Conservation (phyloP, 2,888 invertebrate species). For the Baronia brevicornis region DNA sequence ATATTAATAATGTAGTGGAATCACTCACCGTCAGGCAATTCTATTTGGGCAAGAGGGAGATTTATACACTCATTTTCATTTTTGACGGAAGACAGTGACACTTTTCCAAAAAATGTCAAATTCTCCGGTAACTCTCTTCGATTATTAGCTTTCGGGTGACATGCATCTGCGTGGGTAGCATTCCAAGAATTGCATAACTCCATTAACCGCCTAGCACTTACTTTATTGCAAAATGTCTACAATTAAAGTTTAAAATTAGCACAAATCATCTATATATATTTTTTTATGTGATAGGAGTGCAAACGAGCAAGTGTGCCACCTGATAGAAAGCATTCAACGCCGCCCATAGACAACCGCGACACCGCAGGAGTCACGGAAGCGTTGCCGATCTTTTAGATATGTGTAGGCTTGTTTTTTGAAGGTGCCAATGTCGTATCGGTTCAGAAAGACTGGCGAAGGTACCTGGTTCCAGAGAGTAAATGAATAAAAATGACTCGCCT, state of each 20-base stretch:
- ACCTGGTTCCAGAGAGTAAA: too few relatives aligned
- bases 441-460: too few relatives aligned
- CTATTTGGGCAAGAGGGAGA: constrained; percentile 48
- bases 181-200: constrained; percentile 62
- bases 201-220: constrained; percentile 51
- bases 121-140: constrained; percentile 41
- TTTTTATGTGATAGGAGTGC: too few relatives aligned
- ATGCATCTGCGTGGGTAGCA: constrained; percentile 46
- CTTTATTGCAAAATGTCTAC: constrained; percentile 46
- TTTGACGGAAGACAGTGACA: constrained; percentile 34
- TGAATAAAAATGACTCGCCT: too few relatives aligned
- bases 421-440: too few relatives aligned
- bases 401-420: too few relatives aligned
- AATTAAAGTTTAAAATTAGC: constrained; percentile 14
- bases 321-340: too few relatives aligned
- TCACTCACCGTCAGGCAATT: constrained; percentile 45
- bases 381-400: too few relatives aligned
- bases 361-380: too few relatives aligned
- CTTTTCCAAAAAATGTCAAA: constrained; percentile 47
- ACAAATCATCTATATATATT: constrained; percentile 6
- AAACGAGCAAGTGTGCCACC: too few relatives aligned
- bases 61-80: constrained; percentile 47
- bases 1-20: constrained; percentile 1
- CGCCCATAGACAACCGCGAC: too few relatives aligned
- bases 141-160: constrained; percentile 38